phyloP scores from a whole-genome alignment of 2,888 invertebrate species.

The Coenonympha arcania region DNA sequence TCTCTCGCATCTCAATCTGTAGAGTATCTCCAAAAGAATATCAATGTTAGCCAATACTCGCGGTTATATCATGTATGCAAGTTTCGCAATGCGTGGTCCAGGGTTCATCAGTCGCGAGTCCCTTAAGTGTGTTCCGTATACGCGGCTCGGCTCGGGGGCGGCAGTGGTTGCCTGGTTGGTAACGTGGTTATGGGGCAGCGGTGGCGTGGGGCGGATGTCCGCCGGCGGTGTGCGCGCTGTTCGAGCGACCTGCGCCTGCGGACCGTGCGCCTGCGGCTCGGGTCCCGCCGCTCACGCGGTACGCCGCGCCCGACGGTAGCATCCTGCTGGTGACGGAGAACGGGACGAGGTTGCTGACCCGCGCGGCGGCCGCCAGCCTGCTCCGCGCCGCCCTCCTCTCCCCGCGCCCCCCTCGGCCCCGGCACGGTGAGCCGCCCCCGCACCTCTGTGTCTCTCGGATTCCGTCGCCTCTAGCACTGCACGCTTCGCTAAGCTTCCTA shows the following conservation, averaged over 20 bases:
- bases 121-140: constrained; percentile 56
- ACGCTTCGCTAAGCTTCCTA: constrained; percentile 69
- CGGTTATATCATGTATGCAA: not conserved
- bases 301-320: constrained; percentile 76
- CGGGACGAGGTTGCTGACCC: constrained; percentile 75
- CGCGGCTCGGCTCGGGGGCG: constrained; percentile 59
- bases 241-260: constrained; percentile 61
- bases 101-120: constrained; percentile 32
- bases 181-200: constrained; percentile 72
- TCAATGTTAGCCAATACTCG: not conserved
- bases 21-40: no score
- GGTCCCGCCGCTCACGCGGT: constrained; percentile 73
- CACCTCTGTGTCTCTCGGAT: constrained; percentile 66
- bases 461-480: constrained; percentile 70
- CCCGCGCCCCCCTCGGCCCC: constrained; percentile 70
- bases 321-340: constrained; percentile 78
- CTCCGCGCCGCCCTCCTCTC: constrained; percentile 72
- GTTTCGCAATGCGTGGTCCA: not conserved
- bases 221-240: constrained; percentile 73
- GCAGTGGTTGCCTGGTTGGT: constrained; percentile 60
- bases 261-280: constrained; percentile 59
- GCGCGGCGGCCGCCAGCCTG: constrained; percentile 70
- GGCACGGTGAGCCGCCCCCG: constrained; percentile 71
- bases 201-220: constrained; percentile 67
- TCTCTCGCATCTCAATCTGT: no score